Percentiles rank a stretch among this genome's conserved stretches.
These are phyloP conservation scores for Nannobrachium achirus DNA, from an alignment of 2,113 vertebrate genomes.

Conservation along the genomic window DNA sequence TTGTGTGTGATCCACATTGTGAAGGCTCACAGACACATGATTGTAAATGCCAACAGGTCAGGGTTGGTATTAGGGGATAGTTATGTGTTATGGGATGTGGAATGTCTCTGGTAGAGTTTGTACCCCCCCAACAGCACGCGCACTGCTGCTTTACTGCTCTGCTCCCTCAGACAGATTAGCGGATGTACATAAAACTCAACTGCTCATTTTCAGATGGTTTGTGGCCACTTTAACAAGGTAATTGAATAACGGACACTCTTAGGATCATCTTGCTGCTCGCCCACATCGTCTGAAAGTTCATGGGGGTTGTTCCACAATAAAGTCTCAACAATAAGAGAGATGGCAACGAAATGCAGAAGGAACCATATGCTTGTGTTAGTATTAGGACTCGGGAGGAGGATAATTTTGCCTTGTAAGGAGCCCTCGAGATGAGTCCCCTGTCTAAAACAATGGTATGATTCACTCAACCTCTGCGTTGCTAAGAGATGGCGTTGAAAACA, in stretches of 20 bases:
- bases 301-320: slow-evolving; percentile 42
- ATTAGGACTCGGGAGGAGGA: slow-evolving; percentile 9
- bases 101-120: slow-evolving; percentile 20
- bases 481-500: slow-evolving; percentile 71
- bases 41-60: slow-evolving; percentile 25
- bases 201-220: slow-evolving; percentile 55
- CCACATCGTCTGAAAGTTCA: slow-evolving; percentile 45
- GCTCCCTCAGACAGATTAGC: slow-evolving; percentile 51
- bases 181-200: slow-evolving; percentile 66
- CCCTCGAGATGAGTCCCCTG: slow-evolving; percentile 24
- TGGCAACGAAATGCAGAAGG: neutral
- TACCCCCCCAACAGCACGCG: slow-evolving; percentile 17
- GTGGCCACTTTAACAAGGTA: slow-evolving; percentile 56
- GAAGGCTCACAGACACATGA: neutral
- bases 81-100: slow-evolving; percentile 32
- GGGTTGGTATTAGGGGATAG: slow-evolving; percentile 29
- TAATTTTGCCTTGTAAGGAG: slow-evolving; percentile 58
- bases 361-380: neutral
- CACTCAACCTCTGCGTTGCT: slow-evolving; percentile 66
- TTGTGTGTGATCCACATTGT: neutral
- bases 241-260: slow-evolving; percentile 47
- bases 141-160: slow-evolving; percentile 47
- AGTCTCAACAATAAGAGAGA: slow-evolving; percentile 43
- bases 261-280: slow-evolving; percentile 39
- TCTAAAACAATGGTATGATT: slow-evolving; percentile 66